Base-by-base conservation (phyloP, 2,797 vertebrate species). In the Bradypodion ventrale region DNA sequence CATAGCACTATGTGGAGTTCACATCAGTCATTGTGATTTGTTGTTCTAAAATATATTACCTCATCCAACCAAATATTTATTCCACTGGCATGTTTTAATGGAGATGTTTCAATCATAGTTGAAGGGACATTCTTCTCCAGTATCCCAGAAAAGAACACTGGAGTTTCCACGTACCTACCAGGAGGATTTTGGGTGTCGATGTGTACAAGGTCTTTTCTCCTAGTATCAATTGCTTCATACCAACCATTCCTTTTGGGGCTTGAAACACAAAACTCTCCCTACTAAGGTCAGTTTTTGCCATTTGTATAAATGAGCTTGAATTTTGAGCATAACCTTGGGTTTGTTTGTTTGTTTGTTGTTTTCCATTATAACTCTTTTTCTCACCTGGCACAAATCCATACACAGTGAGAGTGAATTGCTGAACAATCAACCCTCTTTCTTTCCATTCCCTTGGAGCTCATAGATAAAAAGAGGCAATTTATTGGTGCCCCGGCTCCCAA, bases 1-100 rank as follows among this genome's bases (percentile, higher is more conserved):
- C 44, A 37, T 78, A 75, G 37, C 0, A 0, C 75, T 72, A 65
- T 9, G 0, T 83, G 70, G 49, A 27, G 9, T 15, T 80, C 0
- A 37, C 2, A 16, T 82, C 85, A 52, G 35, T 89, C 0, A 0
- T 74, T 69, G 83, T 78, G 85, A 89, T 93, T 90, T 89, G 63
- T 65, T n/a, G 29, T n/a, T 74, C 0, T 0, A 0, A 2, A 85
- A 82, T 75, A 82, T 0, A 0, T 46, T 76, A 85, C 60, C 12
- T 32, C 70, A 69, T 78, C 62, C 2, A 25, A 80, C 42, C 35
- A 40, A 78, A 82, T 65, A 84, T 21, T 59, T 23, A 2, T 27
- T 63, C 60, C 87, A 82, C 83, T 90, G 90, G 89, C 44, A 4
- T 0, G 0, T 85, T 40, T 42, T 86, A 82, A 92, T 92, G 52